These are phyloP conservation scores for Chionoecetes opilio DNA, from an alignment of 1,140 invertebrate species.

Conservation along the genomic window DNA sequence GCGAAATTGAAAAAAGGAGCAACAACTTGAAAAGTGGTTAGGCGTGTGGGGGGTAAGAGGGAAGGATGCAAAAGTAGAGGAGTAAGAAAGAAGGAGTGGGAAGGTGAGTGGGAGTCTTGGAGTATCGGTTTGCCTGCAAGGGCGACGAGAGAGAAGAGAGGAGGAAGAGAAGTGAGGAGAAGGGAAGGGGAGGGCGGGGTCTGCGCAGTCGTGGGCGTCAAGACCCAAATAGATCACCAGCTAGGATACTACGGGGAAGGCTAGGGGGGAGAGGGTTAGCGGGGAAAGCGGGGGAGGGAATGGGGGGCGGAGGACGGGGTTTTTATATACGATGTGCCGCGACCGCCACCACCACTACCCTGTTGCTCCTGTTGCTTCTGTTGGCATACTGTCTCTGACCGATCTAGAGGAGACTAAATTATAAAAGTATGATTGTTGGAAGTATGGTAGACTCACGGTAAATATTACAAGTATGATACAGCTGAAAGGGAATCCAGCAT, in stretches of 20 bases:
- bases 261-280: background rate
- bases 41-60: background rate
- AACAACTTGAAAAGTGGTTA: background rate
- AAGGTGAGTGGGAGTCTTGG: slow-evolving; percentile 24
- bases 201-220: slow-evolving; percentile 56
- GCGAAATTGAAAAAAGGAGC: background rate
- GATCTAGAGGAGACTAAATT: background rate
- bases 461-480: background rate
- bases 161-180: background rate
- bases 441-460: background rate
- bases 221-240: slow-evolving; percentile 61
- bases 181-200: slow-evolving; percentile 32
- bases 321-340: slow-evolving; percentile 44
- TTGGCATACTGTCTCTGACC: background rate
- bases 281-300: background rate
- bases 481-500: background rate
- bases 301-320: slow-evolving; percentile 20
- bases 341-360: background rate
- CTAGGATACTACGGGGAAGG: background rate
- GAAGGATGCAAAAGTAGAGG: background rate
- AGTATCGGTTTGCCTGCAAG: slow-evolving; percentile 42
- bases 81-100: background rate
- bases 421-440: too few species aligned
- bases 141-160: background rate
- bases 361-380: slow-evolving; percentile 35